Evolutionary conservation across 1,140 invertebrate species (phyloP).

Genomic region (Drosophila ercepeae): DNA sequence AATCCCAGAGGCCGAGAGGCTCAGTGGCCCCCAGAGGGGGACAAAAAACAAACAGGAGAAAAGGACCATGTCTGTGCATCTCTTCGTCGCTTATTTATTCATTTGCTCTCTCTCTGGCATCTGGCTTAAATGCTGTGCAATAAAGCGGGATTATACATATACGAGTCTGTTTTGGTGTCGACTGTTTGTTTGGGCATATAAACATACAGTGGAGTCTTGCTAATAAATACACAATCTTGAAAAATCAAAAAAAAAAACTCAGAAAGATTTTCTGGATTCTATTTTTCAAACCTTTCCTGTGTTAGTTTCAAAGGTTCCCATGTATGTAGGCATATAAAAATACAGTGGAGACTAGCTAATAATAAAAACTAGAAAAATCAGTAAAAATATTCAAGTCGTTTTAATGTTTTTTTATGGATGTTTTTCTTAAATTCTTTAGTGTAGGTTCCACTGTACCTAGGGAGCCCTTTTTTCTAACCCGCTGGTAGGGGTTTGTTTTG

Average conservation of each 20-base stretch:
- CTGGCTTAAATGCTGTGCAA: slow-evolving; percentile 45
- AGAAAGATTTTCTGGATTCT: too few species aligned
- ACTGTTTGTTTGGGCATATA: slow-evolving; percentile 29
- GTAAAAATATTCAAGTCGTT: not conserved
- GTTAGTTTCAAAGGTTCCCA: slow-evolving; percentile 43
- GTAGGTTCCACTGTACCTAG: slow-evolving; percentile 14
- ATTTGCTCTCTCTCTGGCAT: slow-evolving; percentile 25
- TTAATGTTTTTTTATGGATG: not conserved
- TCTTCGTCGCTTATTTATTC: slow-evolving; percentile 14
- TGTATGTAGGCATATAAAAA: slow-evolving; percentile 14
- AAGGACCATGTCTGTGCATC: slow-evolving; percentile 23
- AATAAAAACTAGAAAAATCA: too few species aligned
- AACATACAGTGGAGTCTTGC: slow-evolving; percentile 11
- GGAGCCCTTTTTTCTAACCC: slow-evolving; percentile 20
- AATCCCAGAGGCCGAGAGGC: slow-evolving; percentile 7
- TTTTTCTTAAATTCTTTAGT: not conserved
- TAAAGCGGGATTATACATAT: slow-evolving; percentile 76
- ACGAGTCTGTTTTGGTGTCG: slow-evolving; percentile 49
- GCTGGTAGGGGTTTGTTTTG: slow-evolving; percentile 26
- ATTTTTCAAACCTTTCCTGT: too few species aligned
- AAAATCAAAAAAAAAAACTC: not conserved
- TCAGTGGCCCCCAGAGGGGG: slow-evolving; percentile 11
- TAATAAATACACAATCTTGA: not conserved
- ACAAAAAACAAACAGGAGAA: slow-evolving; percentile 1
- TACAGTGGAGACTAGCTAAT: slow-evolving; percentile 9